Percentiles rank a stretch among this genome's conserved stretches.
These are phyloP conservation scores for Nasonia oneida DNA, from an alignment of 2,888 invertebrate species.

Conservation along the genomic window DNA sequence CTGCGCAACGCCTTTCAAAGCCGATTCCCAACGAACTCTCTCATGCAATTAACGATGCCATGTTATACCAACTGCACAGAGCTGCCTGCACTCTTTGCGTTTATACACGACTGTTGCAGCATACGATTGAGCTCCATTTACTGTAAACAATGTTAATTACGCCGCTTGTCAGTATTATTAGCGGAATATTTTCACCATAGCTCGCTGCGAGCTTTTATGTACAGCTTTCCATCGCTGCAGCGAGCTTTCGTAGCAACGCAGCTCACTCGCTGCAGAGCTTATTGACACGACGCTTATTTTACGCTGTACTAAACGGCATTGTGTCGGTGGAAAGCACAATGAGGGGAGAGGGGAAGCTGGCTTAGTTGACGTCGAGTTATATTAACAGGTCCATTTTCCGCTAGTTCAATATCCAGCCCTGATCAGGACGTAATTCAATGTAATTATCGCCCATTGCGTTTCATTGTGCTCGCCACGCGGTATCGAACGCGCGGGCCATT, in stretches of 20 bases:
- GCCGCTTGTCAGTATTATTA: too few relatives aligned
- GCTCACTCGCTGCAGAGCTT: constrained; percentile 33
- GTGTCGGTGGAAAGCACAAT: constrained; percentile 39
- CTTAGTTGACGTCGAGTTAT: constrained; percentile 51
- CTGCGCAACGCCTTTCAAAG: background rate
- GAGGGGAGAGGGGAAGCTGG: background rate
- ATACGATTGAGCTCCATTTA: too few relatives aligned
- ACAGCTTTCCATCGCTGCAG: background rate
- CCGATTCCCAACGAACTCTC: constrained; percentile 38
- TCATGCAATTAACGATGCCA: constrained; percentile 28
- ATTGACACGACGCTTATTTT: constrained; percentile 26
- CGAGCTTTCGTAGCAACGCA: background rate
- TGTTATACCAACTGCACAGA: background rate
- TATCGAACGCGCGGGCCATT: background rate
- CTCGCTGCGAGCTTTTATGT: too few relatives aligned
- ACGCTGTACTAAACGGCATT: constrained; percentile 22
- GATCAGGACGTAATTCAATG: constrained; percentile 58
- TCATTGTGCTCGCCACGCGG: constrained; percentile 25
- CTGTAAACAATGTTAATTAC: too few relatives aligned
- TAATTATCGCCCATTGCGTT: constrained; percentile 46
- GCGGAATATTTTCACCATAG: too few relatives aligned
- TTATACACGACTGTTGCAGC: too few relatives aligned
- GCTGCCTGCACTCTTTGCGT: too few relatives aligned
- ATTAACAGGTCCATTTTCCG: constrained; percentile 58
- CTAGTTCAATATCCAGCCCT: constrained; percentile 51